phyloP scores from a whole-genome alignment of 1,140 invertebrate genomes.

The Polypedilum vanderplanki region DNA sequence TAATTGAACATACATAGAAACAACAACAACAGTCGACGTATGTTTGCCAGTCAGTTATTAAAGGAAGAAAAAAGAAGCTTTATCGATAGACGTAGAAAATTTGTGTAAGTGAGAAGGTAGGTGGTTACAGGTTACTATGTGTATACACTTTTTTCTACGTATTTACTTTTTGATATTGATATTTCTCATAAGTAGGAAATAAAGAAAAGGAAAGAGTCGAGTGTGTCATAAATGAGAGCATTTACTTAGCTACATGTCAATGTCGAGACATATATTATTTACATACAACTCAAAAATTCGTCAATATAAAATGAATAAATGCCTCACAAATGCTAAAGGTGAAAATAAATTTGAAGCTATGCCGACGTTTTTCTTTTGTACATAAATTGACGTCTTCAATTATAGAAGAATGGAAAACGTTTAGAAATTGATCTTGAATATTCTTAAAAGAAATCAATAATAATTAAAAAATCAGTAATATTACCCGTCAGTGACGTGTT shows the following conservation, averaged over 20 bases:
- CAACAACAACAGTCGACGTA: background rate
- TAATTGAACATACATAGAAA: background rate
- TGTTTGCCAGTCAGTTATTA: background rate
- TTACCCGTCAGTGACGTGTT: too few relatives aligned
- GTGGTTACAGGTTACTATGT: background rate
- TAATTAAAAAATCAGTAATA: too few relatives aligned
- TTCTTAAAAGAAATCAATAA: too few relatives aligned
- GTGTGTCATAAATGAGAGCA: background rate
- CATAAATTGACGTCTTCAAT: too few relatives aligned
- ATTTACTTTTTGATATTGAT: background rate
- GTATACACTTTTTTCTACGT: background rate
- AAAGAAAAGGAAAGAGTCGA: background rate
- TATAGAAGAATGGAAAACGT: too few relatives aligned
- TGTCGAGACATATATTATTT: conserved; percentile 20
- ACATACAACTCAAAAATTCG: background rate
- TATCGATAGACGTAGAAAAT: conserved; percentile 6
- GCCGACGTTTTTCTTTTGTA: too few relatives aligned
- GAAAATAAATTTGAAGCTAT: too few relatives aligned
- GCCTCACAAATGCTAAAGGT: too few relatives aligned
- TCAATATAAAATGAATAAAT: too few relatives aligned
- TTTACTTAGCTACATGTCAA: background rate
- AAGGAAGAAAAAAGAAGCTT: conserved; percentile 4
- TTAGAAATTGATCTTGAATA: too few relatives aligned
- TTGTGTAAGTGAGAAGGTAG: background rate
- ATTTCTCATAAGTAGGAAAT: background rate